Evolutionary conservation across 2,113 vertebrate genomes (phyloP).

Genomic region (mouse (Mus musculus)): GRCm39 chr12:61274501-61275000

Average conservation of each 20-base stretch:
- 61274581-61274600: background rate
- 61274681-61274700: background rate
- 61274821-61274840: background rate
- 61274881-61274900: background rate
- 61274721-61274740: background rate
- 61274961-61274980: background rate
- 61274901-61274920: background rate
- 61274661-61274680: background rate
- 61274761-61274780: background rate
- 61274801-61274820: background rate
- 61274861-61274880: background rate
- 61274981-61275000: background rate
- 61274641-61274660: background rate
- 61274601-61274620: background rate
- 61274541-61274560: background rate
- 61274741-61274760: background rate
- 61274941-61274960: background rate
- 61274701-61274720: background rate
- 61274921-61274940: no score
- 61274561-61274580: background rate
- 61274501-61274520: background rate
- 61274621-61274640: background rate
- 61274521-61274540: background rate
- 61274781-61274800: background rate
- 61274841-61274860: background rate